phyloP scores from a whole-genome alignment of 2,888 invertebrate species.

The Acrobasis suavella region DNA sequence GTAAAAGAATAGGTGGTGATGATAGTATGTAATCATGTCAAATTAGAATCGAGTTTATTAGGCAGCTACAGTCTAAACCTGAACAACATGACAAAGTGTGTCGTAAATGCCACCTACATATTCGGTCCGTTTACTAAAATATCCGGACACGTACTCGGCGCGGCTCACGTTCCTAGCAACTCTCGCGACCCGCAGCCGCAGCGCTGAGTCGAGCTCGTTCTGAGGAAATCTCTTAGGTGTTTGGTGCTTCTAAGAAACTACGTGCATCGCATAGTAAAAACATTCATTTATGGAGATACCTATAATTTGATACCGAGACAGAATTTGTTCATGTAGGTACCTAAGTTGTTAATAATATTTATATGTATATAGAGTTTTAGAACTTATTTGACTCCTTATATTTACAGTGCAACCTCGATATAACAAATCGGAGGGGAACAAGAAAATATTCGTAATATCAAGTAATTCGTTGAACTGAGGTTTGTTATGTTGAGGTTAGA shows the following conservation, averaged over 20 bases:
- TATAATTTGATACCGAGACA: not conserved
- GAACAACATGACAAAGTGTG: constrained; percentile 42
- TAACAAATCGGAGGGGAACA: too few species aligned
- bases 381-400: too few species aligned
- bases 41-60: constrained; percentile 16
- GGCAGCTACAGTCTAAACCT: constrained; percentile 19
- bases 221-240: constrained; percentile 40
- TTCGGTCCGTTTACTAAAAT: constrained; percentile 51
- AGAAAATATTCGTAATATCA: too few species aligned
- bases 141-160: constrained; percentile 49
- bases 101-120: constrained; percentile 53
- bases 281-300: not conserved
- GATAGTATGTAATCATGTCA: not conserved
- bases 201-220: constrained; percentile 42
- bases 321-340: not conserved
- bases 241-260: constrained; percentile 40
- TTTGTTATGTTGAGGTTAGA: too few species aligned
- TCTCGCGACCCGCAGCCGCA: constrained; percentile 15
- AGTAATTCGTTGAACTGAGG: too few species aligned
- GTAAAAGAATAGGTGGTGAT: not conserved
- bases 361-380: too few species aligned
- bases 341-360: too few species aligned
- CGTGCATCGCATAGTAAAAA: constrained; percentile 12
- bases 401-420: too few species aligned
- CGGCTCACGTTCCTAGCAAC: constrained; percentile 36